Evolutionary conservation across 92 coral and sea anemone genomes (phyloP).

Genomic region (Galaxea fascicularis): DNA sequence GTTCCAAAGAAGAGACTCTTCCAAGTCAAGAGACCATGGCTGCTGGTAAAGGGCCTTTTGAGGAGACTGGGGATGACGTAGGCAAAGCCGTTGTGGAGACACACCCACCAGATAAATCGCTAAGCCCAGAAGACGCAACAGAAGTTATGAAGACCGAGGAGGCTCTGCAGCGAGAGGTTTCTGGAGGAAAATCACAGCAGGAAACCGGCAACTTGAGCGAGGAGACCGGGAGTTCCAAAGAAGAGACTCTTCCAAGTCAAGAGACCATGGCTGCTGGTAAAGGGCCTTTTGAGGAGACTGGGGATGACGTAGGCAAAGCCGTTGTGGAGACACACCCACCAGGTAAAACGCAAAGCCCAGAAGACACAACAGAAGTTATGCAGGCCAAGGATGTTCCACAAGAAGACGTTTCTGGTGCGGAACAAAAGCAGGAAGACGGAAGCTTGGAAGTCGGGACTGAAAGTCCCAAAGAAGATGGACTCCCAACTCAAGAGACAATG

Average conservation of each 20-base stretch:
- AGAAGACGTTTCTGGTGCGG: neutral
- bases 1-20: neutral
- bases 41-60: constrained; percentile 12
- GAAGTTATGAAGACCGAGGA: neutral
- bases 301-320: neutral
- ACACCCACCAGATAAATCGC: neutral
- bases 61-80: constrained; percentile 19
- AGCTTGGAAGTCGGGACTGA: neutral
- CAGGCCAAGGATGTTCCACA: neutral
- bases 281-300: constrained; percentile 33
- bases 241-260: neutral
- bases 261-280: constrained; percentile 22
- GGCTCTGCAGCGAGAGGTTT: neutral
- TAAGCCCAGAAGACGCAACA: neutral
- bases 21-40: constrained; percentile 11
- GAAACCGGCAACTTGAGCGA: neutral
- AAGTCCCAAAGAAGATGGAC: neutral
- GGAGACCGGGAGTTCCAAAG: neutral
- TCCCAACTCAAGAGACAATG: constrained; percentile 33
- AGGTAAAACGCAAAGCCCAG: neutral
- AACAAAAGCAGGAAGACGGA: neutral
- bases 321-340: constrained; percentile 10
- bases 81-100: constrained; percentile 11
- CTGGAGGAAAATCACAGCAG: constrained; percentile 4
- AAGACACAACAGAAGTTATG: neutral